These are phyloP conservation scores for Caenorhabditis imperialis DNA, from an alignment of 2,888 invertebrate genomes.

Conservation along the genomic window DNA sequence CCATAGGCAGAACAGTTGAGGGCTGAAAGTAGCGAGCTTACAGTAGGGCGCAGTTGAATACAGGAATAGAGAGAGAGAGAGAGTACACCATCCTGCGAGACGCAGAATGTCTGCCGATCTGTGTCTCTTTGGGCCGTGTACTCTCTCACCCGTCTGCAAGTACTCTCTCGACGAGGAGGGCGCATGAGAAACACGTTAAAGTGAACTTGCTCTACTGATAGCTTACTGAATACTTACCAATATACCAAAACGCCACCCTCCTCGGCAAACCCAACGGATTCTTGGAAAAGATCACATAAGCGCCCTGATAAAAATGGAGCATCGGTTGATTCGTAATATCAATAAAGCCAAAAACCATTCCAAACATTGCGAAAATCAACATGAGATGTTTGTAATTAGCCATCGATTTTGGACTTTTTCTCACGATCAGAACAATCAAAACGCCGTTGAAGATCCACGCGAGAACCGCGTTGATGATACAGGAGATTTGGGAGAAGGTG, in stretches of 20 bases:
- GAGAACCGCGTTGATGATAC: constrained; percentile 9
- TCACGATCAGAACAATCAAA: constrained; percentile 17
- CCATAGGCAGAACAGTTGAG: constrained; percentile 22
- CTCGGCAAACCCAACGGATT: constrained; percentile 17
- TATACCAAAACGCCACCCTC: constrained; percentile 21
- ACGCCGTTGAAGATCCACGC: constrained; percentile 10
- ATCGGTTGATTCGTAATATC: constrained; percentile 40
- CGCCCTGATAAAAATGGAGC: constrained; percentile 14
- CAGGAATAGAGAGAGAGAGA: too few relatives aligned
- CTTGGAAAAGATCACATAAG: constrained; percentile 19
- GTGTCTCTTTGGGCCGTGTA: too few relatives aligned
- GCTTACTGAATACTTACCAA: constrained; percentile 28
- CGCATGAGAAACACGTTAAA: too few relatives aligned
- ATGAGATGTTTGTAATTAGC: constrained; percentile 43
- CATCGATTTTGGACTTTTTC: constrained; percentile 25
- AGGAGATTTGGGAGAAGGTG: not conserved
- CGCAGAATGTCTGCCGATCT: too few relatives aligned
- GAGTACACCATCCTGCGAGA: too few relatives aligned
- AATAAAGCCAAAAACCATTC: constrained; percentile 15
- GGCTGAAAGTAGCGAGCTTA: too few relatives aligned
- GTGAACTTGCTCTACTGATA: too few relatives aligned
- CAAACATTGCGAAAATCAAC: constrained; percentile 34
- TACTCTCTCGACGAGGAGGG: too few relatives aligned
- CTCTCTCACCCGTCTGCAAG: too few relatives aligned
- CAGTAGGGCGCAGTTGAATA: too few relatives aligned